phyloP scores from a whole-genome alignment of 2,888 invertebrate species.

The Thecocarcelia acutangulata region DNA sequence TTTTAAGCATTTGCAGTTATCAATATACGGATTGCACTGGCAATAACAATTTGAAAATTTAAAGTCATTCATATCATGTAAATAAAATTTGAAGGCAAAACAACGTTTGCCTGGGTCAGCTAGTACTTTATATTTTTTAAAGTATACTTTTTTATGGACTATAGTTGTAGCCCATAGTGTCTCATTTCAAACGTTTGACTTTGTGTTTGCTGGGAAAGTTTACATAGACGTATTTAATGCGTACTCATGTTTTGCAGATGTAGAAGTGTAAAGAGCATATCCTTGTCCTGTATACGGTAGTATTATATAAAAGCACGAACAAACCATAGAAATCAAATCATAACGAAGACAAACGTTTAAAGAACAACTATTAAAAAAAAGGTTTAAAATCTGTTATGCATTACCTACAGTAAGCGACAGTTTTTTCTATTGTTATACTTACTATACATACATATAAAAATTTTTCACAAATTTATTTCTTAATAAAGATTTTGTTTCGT shows the following conservation, averaged over 20 bases:
- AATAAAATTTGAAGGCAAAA: too few relatives aligned
- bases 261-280: neutral
- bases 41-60: too few relatives aligned
- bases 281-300: neutral
- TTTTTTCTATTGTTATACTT: neutral
- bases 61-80: too few relatives aligned
- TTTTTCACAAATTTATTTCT: conserved; percentile 7
- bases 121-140: too few relatives aligned
- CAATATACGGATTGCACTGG: too few relatives aligned
- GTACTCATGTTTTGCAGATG: neutral
- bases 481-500: conserved; percentile 54
- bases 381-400: conserved; percentile 56
- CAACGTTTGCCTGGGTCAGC: too few relatives aligned
- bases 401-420: conserved; percentile 60
- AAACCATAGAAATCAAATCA: conserved; percentile 56
- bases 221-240: too few relatives aligned
- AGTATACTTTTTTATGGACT: neutral
- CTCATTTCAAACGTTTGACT: too few relatives aligned
- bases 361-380: conserved; percentile 40
- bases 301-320: conserved; percentile 50
- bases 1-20: too few relatives aligned
- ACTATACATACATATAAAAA: neutral
- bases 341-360: conserved; percentile 43
- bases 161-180: too few relatives aligned
- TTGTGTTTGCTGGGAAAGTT: too few relatives aligned